Evolutionary conservation across 2,113 vertebrate species (phyloP).

Genomic region (Tylochromis polylepis): DNA sequence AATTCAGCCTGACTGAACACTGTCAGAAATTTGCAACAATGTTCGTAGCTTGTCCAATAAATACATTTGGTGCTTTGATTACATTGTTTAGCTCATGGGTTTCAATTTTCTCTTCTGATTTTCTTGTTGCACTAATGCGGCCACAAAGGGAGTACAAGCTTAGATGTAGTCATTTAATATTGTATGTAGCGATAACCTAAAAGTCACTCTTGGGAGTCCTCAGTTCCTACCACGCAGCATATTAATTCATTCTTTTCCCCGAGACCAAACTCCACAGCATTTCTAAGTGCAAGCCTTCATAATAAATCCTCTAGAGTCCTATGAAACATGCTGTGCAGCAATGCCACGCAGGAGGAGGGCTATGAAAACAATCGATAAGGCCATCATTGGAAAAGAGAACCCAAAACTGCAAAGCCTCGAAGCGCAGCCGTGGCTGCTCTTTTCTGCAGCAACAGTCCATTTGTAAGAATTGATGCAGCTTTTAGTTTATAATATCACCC

Average conservation of each 20-base stretch:
- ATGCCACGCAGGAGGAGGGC: background rate
- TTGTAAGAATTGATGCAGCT: constrained; percentile 31
- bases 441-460: background rate
- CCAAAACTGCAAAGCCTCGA: background rate
- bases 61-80: background rate
- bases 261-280: background rate
- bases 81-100: background rate
- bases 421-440: background rate
- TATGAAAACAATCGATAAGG: constrained; percentile 41
- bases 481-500: constrained; percentile 3
- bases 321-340: background rate
- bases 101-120: background rate
- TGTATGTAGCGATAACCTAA: background rate
- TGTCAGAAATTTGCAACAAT: background rate
- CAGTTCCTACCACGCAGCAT: background rate
- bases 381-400: constrained; percentile 32
- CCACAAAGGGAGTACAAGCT: background rate
- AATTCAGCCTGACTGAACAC: accelerated
- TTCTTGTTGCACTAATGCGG: background rate
- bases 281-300: background rate
- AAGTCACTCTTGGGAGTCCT: background rate
- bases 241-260: background rate
- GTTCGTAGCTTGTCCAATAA: background rate
- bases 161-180: background rate
- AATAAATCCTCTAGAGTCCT: constrained; percentile 13